These are phyloP conservation scores for Pogonognathellus flavescens DNA, from an alignment of 1,140 invertebrate species.

Conservation along the genomic window DNA sequence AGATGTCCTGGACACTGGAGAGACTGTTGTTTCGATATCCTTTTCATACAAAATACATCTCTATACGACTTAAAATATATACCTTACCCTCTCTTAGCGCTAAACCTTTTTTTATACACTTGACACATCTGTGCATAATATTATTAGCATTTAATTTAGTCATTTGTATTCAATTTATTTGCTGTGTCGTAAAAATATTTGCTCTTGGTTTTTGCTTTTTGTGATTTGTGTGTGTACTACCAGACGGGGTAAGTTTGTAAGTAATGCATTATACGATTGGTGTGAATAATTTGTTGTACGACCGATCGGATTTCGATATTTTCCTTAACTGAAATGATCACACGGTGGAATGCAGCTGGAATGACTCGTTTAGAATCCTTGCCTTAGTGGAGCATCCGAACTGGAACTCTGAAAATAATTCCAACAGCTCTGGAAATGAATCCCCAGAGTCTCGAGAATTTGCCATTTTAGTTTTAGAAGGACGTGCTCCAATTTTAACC, in stretches of 20 bases:
- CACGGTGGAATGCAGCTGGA: slow-evolving; percentile 70
- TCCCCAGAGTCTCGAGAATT: slow-evolving; percentile 60
- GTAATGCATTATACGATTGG: too few species aligned
- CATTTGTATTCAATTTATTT: too few species aligned
- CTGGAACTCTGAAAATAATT: slow-evolving; percentile 72
- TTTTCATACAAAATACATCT: slow-evolving; percentile 66
- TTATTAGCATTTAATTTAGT: too few species aligned
- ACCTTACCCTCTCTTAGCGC: too few species aligned
- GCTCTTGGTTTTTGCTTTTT: too few species aligned
- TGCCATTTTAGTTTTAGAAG: slow-evolving; percentile 76
- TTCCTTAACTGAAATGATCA: slow-evolving; percentile 60
- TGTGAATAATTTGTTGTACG: too few species aligned
- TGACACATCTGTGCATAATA: too few species aligned
- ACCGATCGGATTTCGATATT: not conserved
- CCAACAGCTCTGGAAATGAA: slow-evolving; percentile 27
- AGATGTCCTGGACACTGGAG: slow-evolving; percentile 76
- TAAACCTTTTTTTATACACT: too few species aligned
- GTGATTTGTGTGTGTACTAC: too few species aligned
- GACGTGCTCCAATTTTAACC: slow-evolving; percentile 75
- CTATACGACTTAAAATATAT: not conserved
- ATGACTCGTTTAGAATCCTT: slow-evolving; percentile 74
- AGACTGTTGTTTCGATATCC: slow-evolving; percentile 74
- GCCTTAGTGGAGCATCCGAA: slow-evolving; percentile 78
- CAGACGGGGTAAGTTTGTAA: too few species aligned
- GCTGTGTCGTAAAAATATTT: too few species aligned